Base-by-base conservation (phyloP, 2,888 invertebrate genomes). In the Sarcophaga variegata region DNA sequence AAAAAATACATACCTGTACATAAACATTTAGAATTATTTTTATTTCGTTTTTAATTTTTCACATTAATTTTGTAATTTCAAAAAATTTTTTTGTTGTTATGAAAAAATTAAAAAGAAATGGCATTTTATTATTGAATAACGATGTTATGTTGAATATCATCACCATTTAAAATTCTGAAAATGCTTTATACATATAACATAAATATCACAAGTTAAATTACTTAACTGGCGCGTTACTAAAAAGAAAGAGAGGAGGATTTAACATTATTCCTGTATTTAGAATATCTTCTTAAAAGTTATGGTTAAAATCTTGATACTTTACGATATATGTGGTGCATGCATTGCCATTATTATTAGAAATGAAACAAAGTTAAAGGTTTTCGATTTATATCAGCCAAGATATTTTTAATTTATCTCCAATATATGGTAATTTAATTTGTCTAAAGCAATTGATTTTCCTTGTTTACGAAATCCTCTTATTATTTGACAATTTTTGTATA, bases 41-140 rank as follows among this genome's bases (percentile, higher is more conserved):
- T 87, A 84, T 88, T 84, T 87, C 89, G 89, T 91, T 89, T 90
- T 87, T 88, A 86, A 89, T 88, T 37, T 37, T 37, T 37, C 8
- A 76, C 11, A 78, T 89, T 89, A 89, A 89, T 89, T 83, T 88
- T 89, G 90, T 90, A 91, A 89, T 87, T 87, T 87, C 49, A 87
- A 87, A 87, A 72, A 67, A 49, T 17, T 25, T 54, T 54, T 71
- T 74, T 69, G 54, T 63, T 86, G 67, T 80, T 80, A 76, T 79
- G 70, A 60, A 78, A 76, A 54, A 0, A 20, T 47, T 20, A 45
- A 17, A 17, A 54, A 54, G 12, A 54, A 54, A 54, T 54, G 54
- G 54, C 54, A 54, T 54, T 54, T 54, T 22, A 22, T n/a, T 8
- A 37, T 37, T 37, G 37, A 8, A 37, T 37, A 37, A 37, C 37